A percentile compares a stretch with the other conserved stretches of the same genome.
These are phyloP conservation scores for Alloscopus bannaensis DNA, from an alignment of 2,888 invertebrate species.

Conservation along the genomic window DNA sequence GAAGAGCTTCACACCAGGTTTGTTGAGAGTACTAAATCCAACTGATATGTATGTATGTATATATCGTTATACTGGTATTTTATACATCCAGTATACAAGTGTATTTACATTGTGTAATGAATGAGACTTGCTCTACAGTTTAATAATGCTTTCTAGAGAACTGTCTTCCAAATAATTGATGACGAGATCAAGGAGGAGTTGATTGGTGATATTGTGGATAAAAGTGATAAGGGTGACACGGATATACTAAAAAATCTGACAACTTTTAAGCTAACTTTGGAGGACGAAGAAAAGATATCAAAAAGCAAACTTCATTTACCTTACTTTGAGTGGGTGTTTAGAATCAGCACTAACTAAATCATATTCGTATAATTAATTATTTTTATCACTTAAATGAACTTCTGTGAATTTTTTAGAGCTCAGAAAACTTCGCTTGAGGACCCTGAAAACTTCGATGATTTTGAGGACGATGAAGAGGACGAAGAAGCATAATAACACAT, in stretches of 20 bases:
- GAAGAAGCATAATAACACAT: constrained; percentile 43
- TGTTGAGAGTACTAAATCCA: not conserved
- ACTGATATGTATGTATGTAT: not conserved
- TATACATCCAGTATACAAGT: not conserved
- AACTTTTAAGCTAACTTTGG: constrained; percentile 82
- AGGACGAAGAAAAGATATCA: constrained; percentile 80
- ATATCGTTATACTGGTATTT: too few species aligned
- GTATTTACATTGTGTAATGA: not conserved
- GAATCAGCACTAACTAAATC: not conserved
- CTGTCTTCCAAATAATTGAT: constrained; percentile 56
- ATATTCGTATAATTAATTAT: not conserved
- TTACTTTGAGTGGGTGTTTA: constrained; percentile 77
- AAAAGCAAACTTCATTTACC: constrained; percentile 80
- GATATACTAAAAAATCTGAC: constrained; percentile 75
- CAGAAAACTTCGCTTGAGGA: constrained; percentile 67
- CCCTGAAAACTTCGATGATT: constrained; percentile 66
- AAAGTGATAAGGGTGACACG: not conserved
- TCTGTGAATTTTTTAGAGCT: constrained; percentile 56
- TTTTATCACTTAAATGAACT: not conserved
- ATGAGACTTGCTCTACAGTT: too few species aligned
- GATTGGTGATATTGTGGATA: constrained; percentile 4
- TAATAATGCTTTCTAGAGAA: constrained; percentile 63
- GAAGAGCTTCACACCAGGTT: constrained; percentile 58
- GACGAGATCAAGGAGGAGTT: constrained; percentile 56
- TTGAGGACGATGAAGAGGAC: constrained; percentile 71